Conservation (phyloP, 1,140 invertebrate species). For the Nasonia longicornis region DNA sequence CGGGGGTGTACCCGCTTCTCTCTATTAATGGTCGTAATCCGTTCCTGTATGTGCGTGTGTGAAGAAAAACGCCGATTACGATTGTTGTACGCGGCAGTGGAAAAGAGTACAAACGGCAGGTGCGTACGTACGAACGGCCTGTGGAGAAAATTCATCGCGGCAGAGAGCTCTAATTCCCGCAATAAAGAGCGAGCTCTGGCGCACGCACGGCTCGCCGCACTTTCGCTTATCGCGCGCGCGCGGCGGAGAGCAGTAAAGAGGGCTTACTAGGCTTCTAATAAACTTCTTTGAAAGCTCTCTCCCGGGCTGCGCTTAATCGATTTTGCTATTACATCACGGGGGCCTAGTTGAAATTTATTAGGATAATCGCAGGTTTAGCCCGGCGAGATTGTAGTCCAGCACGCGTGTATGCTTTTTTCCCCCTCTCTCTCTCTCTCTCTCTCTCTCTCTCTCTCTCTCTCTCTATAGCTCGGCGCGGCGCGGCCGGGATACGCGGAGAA, state of each 20-base stretch:
- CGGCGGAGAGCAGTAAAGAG: background rate
- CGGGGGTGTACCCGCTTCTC: background rate
- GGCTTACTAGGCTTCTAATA: constrained; percentile 16
- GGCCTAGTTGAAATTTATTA: constrained; percentile 14
- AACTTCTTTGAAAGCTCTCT: constrained; percentile 22
- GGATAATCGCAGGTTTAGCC: constrained; percentile 14
- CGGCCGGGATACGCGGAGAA: no score
- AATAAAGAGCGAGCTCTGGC: background rate
- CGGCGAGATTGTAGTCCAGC: background rate
- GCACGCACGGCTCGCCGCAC: background rate
- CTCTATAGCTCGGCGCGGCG: background rate
- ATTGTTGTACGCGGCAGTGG: background rate
- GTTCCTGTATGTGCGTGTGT: no score
- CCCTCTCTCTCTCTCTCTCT: background rate
- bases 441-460: background rate
- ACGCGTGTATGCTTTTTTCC: background rate
- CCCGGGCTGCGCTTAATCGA: background rate
- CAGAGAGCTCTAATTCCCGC: background rate
- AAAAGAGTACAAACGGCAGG: background rate
- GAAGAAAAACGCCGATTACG: no score
- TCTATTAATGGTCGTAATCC: no score
- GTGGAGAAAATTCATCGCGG: background rate
- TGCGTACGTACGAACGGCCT: background rate
- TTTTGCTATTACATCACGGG: background rate
- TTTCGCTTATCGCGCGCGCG: constrained; percentile 1